Percentiles rank a stretch among this genome's conserved stretches.
Evolutionary conservation across 2,113 vertebrate genomes (phyloP).

Genomic region (Chaenocephalus aceratus): DNA sequence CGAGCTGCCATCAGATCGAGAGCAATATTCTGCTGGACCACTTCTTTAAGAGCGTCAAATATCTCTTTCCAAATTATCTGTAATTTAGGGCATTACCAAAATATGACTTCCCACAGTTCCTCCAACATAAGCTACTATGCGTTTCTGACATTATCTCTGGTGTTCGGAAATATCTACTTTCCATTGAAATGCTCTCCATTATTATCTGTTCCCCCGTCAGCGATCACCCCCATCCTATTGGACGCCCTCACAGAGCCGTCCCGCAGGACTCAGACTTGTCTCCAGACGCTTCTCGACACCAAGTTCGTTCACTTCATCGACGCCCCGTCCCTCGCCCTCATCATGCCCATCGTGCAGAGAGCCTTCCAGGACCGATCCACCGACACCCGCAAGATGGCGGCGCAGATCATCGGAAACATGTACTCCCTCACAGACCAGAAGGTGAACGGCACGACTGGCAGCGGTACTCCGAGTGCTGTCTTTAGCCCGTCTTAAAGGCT

Average conservation of each 20-base stretch:
- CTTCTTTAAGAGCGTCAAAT: no score
- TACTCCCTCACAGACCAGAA: slow-evolving; percentile 99
- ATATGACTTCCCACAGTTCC: no score
- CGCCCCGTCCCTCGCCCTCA: slow-evolving; percentile 95
- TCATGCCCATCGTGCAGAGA: slow-evolving; percentile 98
- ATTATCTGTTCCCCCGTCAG: slow-evolving; percentile 70
- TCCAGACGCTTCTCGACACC: slow-evolving; percentile 96
- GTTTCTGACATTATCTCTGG: no score
- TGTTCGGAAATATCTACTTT: no score
- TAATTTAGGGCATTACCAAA: no score
- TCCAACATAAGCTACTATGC: no score
- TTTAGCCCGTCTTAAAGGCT: no score
- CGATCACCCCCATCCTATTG: slow-evolving; percentile 94
- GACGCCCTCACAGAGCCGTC: slow-evolving; percentile 97
- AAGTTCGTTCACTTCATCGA: slow-evolving; percentile 99
- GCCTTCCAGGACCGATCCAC: slow-evolving; percentile 99
- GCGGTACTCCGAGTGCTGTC: not conserved
- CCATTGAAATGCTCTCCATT: no score
- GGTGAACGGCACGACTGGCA: slow-evolving; percentile 73
- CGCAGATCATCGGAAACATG: slow-evolving; percentile 99
- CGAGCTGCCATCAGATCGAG: no score
- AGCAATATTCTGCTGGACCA: no score
- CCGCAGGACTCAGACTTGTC: slow-evolving; percentile 93
- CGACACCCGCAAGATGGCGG: slow-evolving; percentile 98
- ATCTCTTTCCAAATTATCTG: no score